Base-by-base conservation (phyloP, 2,888 invertebrate genomes). In the Diarsia mendica region DNA sequence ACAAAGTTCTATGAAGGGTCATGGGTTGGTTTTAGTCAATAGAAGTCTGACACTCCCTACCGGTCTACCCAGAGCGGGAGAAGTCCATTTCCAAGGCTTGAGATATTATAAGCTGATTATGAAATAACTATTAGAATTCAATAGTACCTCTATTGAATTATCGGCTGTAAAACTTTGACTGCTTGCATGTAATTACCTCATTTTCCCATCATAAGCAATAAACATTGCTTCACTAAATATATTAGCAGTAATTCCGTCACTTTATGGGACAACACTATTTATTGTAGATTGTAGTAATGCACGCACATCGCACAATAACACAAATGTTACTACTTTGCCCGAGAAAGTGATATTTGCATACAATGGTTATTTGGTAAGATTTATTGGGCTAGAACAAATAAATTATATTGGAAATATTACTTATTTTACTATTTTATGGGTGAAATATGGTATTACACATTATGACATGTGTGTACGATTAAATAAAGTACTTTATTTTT, bases 261-360 rank as follows among this genome's bases (percentile, higher is more conserved):
- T 71, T 71, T 64, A 83, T 71, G 15, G 67, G 15, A 28, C 83
- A 70, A 44, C n/a, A 48, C 13, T 69, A 77, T 76, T 76, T 67
- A 69, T 69, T 58, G 58, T 49, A n/a, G 0, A 48, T 23, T 48
- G n/a, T 13, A 61, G 58, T 75, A 69, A 69, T 23, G 6, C 68
- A 69, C 53, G 48, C 80, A n/a, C 15, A 53, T 23, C 28, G 53
- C 39, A 74, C 65, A 49, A 65, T 44, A 46, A 39, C 55, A 55
- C 55, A 63, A 79, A 63, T 67, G 67, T 69, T 55, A 69, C 66
- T 39, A 15, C 33, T 77, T 63, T 67, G 15, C 39, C 1, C 28
- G 66, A 66, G 66, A 82, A 77, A 78, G 23, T 68, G 33, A 53
- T 15, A 71, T 84, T 79, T 49, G 48, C 74, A 69, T 63, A 84